These are phyloP conservation scores for Harpalus rufipes DNA, from an alignment of 2,888 invertebrate genomes.

Conservation along the genomic window DNA sequence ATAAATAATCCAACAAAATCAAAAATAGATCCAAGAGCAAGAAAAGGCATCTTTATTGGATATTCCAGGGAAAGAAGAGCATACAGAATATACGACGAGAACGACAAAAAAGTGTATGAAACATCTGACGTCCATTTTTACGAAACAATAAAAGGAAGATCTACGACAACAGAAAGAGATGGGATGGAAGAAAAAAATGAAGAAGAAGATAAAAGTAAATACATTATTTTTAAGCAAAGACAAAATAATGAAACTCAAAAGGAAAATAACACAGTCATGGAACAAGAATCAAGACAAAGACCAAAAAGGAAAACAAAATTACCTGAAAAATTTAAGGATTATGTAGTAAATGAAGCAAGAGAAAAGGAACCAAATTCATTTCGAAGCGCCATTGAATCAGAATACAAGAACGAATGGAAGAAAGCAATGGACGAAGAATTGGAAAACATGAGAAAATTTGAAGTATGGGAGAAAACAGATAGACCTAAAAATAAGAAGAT, in stretches of 20 bases:
- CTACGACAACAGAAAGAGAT: background rate
- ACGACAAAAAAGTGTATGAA: background rate
- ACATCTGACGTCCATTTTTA: background rate
- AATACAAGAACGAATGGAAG: background rate
- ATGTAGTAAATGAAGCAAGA: background rate
- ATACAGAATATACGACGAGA: constrained; percentile 9
- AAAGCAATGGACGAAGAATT: background rate
- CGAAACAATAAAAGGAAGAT: background rate
- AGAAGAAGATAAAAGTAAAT: background rate
- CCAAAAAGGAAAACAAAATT: constrained; percentile 5
- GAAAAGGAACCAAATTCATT: constrained; percentile 5
- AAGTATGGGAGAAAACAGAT: background rate
- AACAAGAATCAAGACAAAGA: background rate
- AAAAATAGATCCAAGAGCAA: background rate
- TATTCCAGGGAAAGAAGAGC: constrained; percentile 14
- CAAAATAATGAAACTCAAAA: background rate
- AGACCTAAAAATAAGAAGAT: constrained; percentile 11
- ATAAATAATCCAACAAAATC: constrained; percentile 8
- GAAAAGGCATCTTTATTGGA: background rate
- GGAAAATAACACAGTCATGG: background rate
- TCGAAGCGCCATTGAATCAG: background rate
- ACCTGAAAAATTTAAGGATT: constrained; percentile 7
- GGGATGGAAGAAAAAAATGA: background rate
- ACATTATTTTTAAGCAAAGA: background rate
- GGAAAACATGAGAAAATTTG: background rate